Conservation (phyloP, 1,140 invertebrate genomes). For the Episyrphus balteatus region DNA sequence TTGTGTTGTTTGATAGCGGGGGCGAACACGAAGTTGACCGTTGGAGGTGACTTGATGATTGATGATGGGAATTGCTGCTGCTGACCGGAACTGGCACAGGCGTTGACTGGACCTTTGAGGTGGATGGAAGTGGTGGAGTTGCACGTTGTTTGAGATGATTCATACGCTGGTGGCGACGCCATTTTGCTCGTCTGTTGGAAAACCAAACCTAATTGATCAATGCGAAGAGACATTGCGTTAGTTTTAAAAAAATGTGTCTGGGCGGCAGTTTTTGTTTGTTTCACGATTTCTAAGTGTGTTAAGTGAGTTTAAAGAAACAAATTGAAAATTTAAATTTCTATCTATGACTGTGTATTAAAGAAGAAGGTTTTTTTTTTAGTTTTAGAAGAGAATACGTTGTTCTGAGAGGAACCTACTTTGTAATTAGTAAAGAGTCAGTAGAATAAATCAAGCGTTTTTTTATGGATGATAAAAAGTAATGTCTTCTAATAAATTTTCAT, state of each 20-base stretch:
- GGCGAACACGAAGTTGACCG: slow-evolving; percentile 1
- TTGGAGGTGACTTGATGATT: slow-evolving; percentile 5
- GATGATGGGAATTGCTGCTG: slow-evolving; percentile 12
- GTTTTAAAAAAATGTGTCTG: slow-evolving; percentile 20
- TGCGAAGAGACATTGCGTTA: slow-evolving; percentile 37
- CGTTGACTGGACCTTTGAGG: slow-evolving; percentile 4
- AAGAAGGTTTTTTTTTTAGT: too few species aligned
- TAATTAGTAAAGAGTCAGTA: too few species aligned
- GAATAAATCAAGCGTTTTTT: too few species aligned
- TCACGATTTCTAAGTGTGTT: not conserved
- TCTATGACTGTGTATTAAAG: too few species aligned
- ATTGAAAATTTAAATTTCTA: too few species aligned
- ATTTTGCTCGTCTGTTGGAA: slow-evolving; percentile 97
- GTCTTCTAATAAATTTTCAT: too few species aligned
- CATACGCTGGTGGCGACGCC: slow-evolving; percentile 90
- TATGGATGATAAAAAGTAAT: too few species aligned
- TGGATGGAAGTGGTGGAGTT: slow-evolving; percentile 39
- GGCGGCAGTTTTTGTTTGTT: slow-evolving; percentile 1
- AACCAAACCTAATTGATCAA: slow-evolving; percentile 81
- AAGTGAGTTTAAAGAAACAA: too few species aligned
- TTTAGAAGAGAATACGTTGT: too few species aligned
- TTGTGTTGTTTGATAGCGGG: not conserved
- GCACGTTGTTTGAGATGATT: slow-evolving; percentile 71
- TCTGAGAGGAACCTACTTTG: too few species aligned
- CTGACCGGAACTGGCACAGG: not conserved